Percentiles rank a stretch among this genome's conserved stretches.
These are phyloP conservation scores for Lamellibrachia luymesi DNA, from an alignment of 1,140 invertebrate genomes.

Conservation along the genomic window DNA sequence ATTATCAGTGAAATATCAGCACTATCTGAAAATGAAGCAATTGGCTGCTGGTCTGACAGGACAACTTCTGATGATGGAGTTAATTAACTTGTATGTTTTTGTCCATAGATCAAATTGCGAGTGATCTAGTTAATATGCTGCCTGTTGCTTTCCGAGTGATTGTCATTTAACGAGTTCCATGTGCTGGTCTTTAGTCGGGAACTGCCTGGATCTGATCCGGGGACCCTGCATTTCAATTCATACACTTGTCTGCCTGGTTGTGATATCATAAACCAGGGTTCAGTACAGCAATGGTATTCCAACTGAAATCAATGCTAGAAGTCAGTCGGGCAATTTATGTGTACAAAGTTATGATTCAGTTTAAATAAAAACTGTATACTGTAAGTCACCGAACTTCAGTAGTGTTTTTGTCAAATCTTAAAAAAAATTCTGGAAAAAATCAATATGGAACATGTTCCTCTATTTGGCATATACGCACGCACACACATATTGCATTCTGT, in stretches of 20 bases:
- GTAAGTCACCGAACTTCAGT: too few relatives aligned
- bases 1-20: neutral
- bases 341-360: too few relatives aligned
- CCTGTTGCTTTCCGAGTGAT: neutral
- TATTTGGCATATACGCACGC: too few relatives aligned
- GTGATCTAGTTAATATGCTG: neutral
- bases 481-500: too few relatives aligned
- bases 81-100: slow-evolving; percentile 6
- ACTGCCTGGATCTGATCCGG: neutral
- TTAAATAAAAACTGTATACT: too few relatives aligned
- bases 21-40: neutral
- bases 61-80: neutral
- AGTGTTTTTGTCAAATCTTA: too few relatives aligned
- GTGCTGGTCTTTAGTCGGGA: neutral
- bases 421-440: too few relatives aligned
- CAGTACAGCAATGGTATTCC: too few relatives aligned
- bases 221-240: neutral
- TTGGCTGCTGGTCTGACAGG: neutral
- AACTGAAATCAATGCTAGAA: too few relatives aligned
- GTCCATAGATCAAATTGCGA: neutral
- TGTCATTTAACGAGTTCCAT: neutral
- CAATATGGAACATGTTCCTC: too few relatives aligned
- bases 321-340: too few relatives aligned
- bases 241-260: neutral
- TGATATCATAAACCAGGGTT: neutral